These are phyloP conservation scores for Akabosia matsudoensis DNA, from an alignment of 1,140 invertebrate genomes.

Conservation along the genomic window DNA sequence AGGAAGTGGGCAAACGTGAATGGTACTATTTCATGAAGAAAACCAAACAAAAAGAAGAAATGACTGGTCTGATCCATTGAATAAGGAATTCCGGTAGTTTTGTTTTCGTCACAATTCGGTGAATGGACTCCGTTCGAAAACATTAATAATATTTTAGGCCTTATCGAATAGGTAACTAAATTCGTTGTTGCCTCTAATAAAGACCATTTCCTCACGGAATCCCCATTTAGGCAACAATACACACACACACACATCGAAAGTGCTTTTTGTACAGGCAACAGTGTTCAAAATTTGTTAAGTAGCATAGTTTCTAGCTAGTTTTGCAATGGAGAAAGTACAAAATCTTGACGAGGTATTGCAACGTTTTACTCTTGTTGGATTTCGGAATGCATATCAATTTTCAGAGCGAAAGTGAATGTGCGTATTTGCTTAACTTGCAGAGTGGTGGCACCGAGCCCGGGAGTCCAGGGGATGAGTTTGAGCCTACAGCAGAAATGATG, in stretches of 20 bases:
- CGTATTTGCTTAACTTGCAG: neutral
- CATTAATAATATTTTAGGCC: neutral
- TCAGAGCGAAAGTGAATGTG: neutral
- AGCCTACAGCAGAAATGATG: conserved; percentile 79
- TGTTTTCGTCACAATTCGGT: too few relatives aligned
- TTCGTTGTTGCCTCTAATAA: too few relatives aligned
- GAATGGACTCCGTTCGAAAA: too few relatives aligned
- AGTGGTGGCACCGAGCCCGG: conserved; percentile 12
- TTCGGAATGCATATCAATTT: too few relatives aligned
- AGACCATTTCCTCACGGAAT: neutral
- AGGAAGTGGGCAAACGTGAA: neutral
- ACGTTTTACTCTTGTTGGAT: neutral
- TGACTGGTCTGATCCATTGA: too few relatives aligned
- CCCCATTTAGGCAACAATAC: too few relatives aligned
- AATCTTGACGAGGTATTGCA: conserved; percentile 1
- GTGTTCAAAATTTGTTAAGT: neutral
- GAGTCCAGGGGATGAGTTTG: conserved; percentile 61
- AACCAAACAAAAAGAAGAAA: neutral
- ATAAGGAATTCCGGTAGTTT: too few relatives aligned
- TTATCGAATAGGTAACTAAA: neutral
- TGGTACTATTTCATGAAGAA: neutral
- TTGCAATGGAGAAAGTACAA: conserved; percentile 16
- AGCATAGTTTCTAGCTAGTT: too few relatives aligned
- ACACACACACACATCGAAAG: too few relatives aligned
- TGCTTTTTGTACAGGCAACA: neutral